These are phyloP conservation scores for Achlya flavicornis DNA, from an alignment of 2,888 invertebrate species.

Conservation along the genomic window DNA sequence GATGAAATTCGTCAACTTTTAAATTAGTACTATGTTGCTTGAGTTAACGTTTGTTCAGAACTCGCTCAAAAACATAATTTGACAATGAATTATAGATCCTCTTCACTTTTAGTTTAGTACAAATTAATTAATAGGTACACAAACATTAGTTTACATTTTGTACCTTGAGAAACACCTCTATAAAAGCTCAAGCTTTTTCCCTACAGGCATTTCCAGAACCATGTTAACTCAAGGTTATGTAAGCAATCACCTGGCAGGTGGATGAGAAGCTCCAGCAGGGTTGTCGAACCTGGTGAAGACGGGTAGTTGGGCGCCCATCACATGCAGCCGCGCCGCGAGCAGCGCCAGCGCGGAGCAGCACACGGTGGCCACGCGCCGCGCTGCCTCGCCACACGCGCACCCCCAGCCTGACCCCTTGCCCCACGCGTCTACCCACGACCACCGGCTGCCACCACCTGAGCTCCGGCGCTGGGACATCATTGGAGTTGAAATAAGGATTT, in stretches of 20 bases:
- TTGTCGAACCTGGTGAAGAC: slow-evolving; percentile 99
- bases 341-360: slow-evolving; percentile 91
- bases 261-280: slow-evolving; percentile 94
- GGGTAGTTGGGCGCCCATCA: slow-evolving; percentile 98
- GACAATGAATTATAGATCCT: no score
- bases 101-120: no score
- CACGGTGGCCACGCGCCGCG: slow-evolving; percentile 91
- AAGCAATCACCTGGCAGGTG: slow-evolving; percentile 83
- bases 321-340: slow-evolving; percentile 92
- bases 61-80: no score
- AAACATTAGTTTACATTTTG: no score
- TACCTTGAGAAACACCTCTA: no score
- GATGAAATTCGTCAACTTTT: no score
- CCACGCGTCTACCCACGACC: slow-evolving; percentile 78
- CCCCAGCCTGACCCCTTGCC: slow-evolving; percentile 76
- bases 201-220: no score
- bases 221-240: not conserved
- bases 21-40: no score
- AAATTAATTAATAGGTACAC: no score
- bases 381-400: slow-evolving; percentile 85
- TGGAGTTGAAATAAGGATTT: no score
- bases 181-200: no score
- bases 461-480: slow-evolving; percentile 58
- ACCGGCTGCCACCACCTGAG: slow-evolving; percentile 56
- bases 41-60: no score